These are phyloP conservation scores for Lynx canadensis DNA, from an alignment of 2,113 vertebrate species.

Conservation along the genomic window DNA sequence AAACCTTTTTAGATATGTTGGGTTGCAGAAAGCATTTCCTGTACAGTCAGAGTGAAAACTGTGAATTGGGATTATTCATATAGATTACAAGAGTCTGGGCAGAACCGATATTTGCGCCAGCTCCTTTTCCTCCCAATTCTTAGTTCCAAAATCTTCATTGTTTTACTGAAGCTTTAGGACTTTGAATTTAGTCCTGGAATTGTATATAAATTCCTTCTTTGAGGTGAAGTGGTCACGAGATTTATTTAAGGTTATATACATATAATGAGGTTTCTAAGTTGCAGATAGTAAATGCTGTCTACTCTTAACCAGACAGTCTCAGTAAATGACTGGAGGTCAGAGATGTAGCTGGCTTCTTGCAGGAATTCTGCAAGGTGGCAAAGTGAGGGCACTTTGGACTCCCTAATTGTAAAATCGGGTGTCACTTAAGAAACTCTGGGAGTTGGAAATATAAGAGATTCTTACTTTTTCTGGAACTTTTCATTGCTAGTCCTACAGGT, in stretches of 20 bases:
- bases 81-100: slow-evolving; percentile 68
- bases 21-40: slow-evolving; percentile 72
- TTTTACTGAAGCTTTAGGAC: background rate
- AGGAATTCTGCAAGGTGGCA: background rate
- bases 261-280: background rate
- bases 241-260: background rate
- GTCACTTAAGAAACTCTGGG: background rate
- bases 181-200: background rate
- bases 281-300: background rate
- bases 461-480: background rate
- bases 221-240: background rate
- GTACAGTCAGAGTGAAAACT: slow-evolving; percentile 67
- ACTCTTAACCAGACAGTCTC: background rate
- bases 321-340: background rate
- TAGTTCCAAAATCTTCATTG: background rate
- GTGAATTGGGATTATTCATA: slow-evolving; percentile 66
- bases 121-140: background rate
- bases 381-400: background rate
- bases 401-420: background rate
- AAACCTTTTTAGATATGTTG: slow-evolving; percentile 70
- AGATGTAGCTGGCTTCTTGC: accelerated
- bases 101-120: background rate
- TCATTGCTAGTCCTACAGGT: background rate
- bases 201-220: background rate
- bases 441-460: background rate